Evolutionary conservation across 2,888 invertebrate species (phyloP), one percentile per base, ranked within the genome.

Genomic region (Margaritifera margaritifera): DNA sequence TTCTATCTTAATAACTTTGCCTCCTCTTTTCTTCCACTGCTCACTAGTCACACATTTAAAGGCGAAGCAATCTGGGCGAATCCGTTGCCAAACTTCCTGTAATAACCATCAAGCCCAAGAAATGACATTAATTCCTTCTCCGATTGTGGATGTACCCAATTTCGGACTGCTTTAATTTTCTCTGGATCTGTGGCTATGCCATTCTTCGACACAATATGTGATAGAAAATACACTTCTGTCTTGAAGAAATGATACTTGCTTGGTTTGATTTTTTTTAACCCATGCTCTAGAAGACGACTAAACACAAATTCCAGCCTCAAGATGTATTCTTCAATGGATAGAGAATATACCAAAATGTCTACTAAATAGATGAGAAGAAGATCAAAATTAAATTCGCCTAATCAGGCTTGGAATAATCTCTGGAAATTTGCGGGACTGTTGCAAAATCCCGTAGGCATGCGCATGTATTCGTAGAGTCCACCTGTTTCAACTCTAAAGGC

Each of bases 371-470:
- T 27, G 27, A 27, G 27, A 27, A n/a, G 60, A n/a, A 27, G 27
- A 27, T 27, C 27, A 27, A 27, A 27, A 27, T 27, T 27, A 27
- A 5, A 3, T 27, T 27, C 27, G 5, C 27, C 27, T 3, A 3
- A 27, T 4, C 27, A 27, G 27, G 27, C 27, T 27, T 27, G 27
- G 0, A 27, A 4, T 24, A 60, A 62, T 75, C 65, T 77, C 71
- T 62, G 61, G 79, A 11, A 78, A 3, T 76, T 80, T 0, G 66
- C 68, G 4, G 79, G 78, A 11, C 68, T 62, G 50, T 69, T 78
- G 51, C 61, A 69, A 8, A 78, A 31, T 5, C 76, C 79, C 22
- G 71, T 68, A 18, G 71, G 71, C 71, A 79, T 74, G 4, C 70
- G n/a, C 6, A 27, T 55, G 55, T 58, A 73, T 57, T n/a, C n/a